phyloP scores from a whole-genome alignment of 1,140 invertebrate genomes.

The Drosophila yakuba region DNA sequence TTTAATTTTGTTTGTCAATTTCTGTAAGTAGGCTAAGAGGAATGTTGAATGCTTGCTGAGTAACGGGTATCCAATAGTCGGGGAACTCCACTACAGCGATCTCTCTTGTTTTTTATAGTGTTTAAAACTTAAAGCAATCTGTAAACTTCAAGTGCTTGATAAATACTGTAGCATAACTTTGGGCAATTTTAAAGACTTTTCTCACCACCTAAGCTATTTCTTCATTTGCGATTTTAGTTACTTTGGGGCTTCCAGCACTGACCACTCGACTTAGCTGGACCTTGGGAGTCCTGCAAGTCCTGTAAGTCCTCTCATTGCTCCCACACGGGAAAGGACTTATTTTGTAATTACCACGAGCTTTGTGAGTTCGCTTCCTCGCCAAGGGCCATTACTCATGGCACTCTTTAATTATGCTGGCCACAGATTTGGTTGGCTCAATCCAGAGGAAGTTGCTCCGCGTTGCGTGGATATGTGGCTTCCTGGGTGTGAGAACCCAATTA shows the following conservation, averaged over 20 bases:
- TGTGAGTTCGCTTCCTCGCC: conserved; percentile 5
- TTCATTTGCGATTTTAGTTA: background rate
- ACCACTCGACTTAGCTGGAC: background rate
- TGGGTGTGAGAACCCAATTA: conserved; percentile 61
- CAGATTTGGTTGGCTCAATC: conserved; percentile 7
- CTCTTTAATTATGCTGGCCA: conserved; percentile 55
- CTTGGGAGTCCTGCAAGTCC: conserved; percentile 1
- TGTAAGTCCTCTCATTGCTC: conserved; percentile 9
- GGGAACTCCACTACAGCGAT: too few species aligned
- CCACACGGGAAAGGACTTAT: conserved; percentile 27
- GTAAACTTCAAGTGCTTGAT: background rate
- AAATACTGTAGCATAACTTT: background rate
- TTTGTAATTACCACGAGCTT: conserved; percentile 55
- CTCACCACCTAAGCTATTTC: background rate
- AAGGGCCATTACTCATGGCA: conserved; percentile 9
- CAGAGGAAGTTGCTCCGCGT: background rate
- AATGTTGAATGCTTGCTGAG: too few species aligned
- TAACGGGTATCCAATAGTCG: too few species aligned
- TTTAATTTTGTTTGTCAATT: too few species aligned
- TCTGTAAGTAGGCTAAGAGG: too few species aligned
- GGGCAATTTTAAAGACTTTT: background rate
- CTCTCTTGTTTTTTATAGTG: background rate
- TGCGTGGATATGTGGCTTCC: conserved; percentile 4
- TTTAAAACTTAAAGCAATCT: too few species aligned
- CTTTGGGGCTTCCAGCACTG: background rate